A percentile compares a stretch with the other conserved stretches of the same genome.
Conservation (phyloP, 2,888 invertebrate species). For the Lamellibrachia columna region DNA sequence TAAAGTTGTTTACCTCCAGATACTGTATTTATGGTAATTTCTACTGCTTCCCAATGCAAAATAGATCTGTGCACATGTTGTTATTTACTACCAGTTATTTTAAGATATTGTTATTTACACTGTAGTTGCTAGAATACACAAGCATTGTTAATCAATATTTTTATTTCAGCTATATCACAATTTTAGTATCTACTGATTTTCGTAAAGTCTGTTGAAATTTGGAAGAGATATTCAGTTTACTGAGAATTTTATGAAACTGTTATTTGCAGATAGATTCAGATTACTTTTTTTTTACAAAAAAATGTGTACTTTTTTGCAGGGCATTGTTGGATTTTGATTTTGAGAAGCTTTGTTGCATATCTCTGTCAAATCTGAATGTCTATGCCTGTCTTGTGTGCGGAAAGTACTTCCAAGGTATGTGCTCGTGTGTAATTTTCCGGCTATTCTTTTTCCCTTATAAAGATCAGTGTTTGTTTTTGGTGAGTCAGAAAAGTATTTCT, state of each 20-base stretch:
- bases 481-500: not conserved
- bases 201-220: not conserved
- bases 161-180: not conserved
- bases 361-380: constrained; percentile 96
- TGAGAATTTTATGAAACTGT: not conserved
- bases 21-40: not conserved
- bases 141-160: not conserved
- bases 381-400: constrained; percentile 99
- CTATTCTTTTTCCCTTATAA: too few species aligned
- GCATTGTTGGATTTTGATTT: constrained; percentile 98
- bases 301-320: constrained; percentile 53
- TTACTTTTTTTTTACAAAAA: not conserved
- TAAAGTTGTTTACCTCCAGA: not conserved
- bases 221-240: not conserved
- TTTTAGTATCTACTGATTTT: too few species aligned
- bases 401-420: constrained; percentile 86
- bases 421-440: too few species aligned
- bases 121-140: not conserved
- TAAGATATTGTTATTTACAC: not conserved
- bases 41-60: not conserved
- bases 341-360: constrained; percentile 98
- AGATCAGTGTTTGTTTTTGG: too few species aligned
- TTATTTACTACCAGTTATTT: not conserved
- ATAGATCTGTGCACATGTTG: not conserved
- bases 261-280: too few species aligned